Evolutionary conservation across 2,888 invertebrate species (phyloP).

Genomic region (Sphaerolaimus hirsutus): DNA sequence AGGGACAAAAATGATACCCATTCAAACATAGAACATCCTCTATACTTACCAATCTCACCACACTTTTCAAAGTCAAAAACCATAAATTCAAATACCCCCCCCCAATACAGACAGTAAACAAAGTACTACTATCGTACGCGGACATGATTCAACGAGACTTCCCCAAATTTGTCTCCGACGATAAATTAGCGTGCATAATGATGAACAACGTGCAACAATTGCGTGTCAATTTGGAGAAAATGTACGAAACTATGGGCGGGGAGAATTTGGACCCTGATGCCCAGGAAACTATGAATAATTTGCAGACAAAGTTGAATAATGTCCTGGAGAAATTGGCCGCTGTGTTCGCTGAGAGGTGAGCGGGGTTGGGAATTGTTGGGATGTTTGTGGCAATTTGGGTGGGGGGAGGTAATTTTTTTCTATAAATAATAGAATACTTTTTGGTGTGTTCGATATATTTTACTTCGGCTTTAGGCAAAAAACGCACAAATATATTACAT

Average conservation of each 20-base stretch:
- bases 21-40: no score
- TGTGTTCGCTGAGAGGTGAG: slow-evolving; percentile 68
- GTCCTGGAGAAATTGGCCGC: slow-evolving; percentile 82
- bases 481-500: no score
- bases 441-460: no score
- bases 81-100: no score
- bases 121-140: slow-evolving; percentile 85
- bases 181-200: slow-evolving; percentile 92
- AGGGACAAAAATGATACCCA: no score
- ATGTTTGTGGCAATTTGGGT: no score
- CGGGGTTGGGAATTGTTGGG: no score
- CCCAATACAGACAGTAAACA: slow-evolving; percentile 71
- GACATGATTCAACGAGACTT: slow-evolving; percentile 94
- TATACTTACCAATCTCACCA: no score
- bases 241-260: slow-evolving; percentile 99
- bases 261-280: slow-evolving; percentile 48
- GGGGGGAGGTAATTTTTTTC: no score
- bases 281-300: slow-evolving; percentile 73
- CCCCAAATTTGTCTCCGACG: slow-evolving; percentile 61
- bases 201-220: slow-evolving; percentile 99
- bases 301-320: slow-evolving; percentile 76
- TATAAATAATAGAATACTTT: no score
- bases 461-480: no score
- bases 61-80: no score
- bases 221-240: slow-evolving; percentile 86